Base-by-base conservation (phyloP, 1,140 invertebrate species). In the Drosophila kanapiae region DNA sequence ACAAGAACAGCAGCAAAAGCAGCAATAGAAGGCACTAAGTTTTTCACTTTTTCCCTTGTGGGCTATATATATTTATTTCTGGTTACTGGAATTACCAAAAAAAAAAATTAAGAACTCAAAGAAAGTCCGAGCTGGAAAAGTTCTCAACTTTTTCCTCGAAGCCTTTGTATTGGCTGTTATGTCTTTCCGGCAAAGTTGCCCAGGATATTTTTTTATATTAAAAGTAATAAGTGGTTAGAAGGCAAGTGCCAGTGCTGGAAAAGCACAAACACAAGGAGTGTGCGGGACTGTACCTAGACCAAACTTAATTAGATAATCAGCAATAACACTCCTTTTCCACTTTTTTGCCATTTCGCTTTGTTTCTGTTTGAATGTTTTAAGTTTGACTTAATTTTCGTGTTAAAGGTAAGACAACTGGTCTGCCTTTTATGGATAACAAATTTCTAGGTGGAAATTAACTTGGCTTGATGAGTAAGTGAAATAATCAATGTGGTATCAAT, bases 151-250 rank as follows among this genome's bases (percentile, higher is more conserved):
- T 63, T 51, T 33, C 9, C 72, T 33, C 38, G 60, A 78, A 49
- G 31, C 57, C 47, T 82, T 64, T 69, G 49, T 69, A 69, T 75
- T 75, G 63, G 63, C 63, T 59, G 61, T 70, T 80, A 65, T 84
- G 64, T 84, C 43, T 45, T 61, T 53, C 42, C 37, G n/a, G 43
- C 58, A 43, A 59, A 54, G 23, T 61, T 80, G 38, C 43, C 42
- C 29, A 9, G 38, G n/a, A 59, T 69, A 64, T 16, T 48, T 29
- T 51, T 59, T 61, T 65, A 37, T 65, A 72, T 72, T 74, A 51
- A 74, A 60, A 60, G 68, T 72, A 74, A 72, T 74, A 74, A 74
- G 45, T 63, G 42, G 42, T 68, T 37, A 61, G 45, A 23, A 40
- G 37, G 64, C 56, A 40, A 27, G n/a, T 59, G 67, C 18, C 67